phyloP scores from a whole-genome alignment of 2,797 vertebrate genomes.

The Macropus fuliginosus region DNA sequence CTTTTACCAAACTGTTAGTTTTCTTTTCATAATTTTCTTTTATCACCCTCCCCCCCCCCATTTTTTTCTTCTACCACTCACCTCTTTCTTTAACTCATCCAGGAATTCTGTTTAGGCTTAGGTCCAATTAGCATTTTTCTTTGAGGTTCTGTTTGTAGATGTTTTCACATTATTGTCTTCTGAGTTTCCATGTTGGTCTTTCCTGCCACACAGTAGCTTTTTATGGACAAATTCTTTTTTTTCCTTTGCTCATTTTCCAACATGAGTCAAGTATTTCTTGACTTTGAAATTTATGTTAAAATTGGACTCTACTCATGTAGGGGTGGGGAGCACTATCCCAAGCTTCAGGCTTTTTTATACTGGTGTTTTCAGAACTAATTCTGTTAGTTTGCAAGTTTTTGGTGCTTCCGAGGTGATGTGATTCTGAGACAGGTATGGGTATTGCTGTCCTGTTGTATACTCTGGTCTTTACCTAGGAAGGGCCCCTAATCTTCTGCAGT shows the following conservation, averaged over 20 bases:
- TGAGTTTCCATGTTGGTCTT: neutral
- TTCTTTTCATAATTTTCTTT: neutral
- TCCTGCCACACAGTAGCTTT: neutral
- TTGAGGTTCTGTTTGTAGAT: neutral
- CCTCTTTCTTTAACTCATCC: neutral
- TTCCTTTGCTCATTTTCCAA: neutral
- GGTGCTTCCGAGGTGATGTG: too few species aligned
- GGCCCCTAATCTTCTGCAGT: neutral
- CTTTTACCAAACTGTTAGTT: neutral
- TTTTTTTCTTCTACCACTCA: neutral
- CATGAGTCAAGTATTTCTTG: neutral
- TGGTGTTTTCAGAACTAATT: neutral
- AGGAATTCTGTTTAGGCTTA: neutral
- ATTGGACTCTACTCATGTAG: neutral
- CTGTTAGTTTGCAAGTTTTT: neutral
- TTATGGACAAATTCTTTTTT: neutral
- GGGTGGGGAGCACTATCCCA: neutral
- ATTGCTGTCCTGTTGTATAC: too few species aligned
- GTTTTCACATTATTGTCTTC: neutral
- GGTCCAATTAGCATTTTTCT: neutral
- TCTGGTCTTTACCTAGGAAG: neutral
- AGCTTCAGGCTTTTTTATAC: neutral
- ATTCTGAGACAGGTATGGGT: too few species aligned
- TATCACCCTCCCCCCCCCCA: neutral
- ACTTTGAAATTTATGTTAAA: neutral